Evolutionary conservation across 2,888 invertebrate genomes (phyloP), one percentile per base, ranked within the genome.

Genomic region (Fabriciana adippe): DNA sequence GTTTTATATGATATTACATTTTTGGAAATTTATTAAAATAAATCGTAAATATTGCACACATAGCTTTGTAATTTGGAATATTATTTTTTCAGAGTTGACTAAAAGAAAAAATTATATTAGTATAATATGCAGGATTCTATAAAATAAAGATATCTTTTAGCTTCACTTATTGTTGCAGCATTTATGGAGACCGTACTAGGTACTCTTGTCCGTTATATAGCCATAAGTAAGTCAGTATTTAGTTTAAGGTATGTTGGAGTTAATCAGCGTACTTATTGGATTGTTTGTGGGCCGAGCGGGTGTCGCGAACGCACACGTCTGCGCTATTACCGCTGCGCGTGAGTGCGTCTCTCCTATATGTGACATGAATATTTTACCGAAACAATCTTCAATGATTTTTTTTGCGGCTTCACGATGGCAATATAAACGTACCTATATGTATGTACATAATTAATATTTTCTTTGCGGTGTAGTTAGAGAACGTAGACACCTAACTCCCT

Each of bases 251-350:
- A 54, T 59, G 47, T 26, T 51, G 47, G 31, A 65, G 57, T 59
- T 69, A 63, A 69, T 66, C 54, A 57, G 57, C 45, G 55, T 68
- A 82, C 84, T 87, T 87, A 87, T 80, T 81, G 80, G 77, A 77
- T 80, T 79, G 78, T 80, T 80, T 78, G 73, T 72, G 75, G 78
- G 74, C 70, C 75, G 71, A 71, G 61, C 69, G 71, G 70, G 77
- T 77, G 78, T 76, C 72, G 78, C 74, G 71, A 70, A 76, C 75
- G 76, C 73, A 78, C 85, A 82, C 84, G 86, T 83, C 76, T 78
- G 72, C 70, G 75, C 76, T 78, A 78, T 73, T 75, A 71, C n/a
- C 21, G 5, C 54, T 57, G 78, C 76, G 78, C 77, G 76, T 77
- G 77, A 80, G 78, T 82, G 80, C 82, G 82, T 82, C 73, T 68